These are phyloP conservation scores for Drosophila ananassae DNA, from an alignment of 1,140 invertebrate species.

Conservation along the genomic window DNA sequence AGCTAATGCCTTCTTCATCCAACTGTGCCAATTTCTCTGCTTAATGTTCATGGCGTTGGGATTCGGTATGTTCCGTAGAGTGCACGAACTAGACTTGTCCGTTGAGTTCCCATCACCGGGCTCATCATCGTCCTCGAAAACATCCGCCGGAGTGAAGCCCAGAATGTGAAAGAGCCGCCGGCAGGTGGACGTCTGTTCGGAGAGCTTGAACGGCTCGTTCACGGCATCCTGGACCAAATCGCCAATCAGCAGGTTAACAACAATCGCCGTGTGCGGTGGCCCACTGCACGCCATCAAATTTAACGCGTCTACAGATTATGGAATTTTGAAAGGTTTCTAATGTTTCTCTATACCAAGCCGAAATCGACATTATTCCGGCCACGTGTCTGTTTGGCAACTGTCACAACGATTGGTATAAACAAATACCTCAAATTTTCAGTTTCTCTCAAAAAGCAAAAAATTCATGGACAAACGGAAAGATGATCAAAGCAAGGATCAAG, in stretches of 20 bases:
- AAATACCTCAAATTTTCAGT: constrained; percentile 23
- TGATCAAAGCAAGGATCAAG: neutral
- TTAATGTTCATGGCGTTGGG: neutral
- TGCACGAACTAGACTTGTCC: constrained; percentile 8
- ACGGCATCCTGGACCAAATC: constrained; percentile 62
- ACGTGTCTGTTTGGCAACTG: constrained; percentile 26
- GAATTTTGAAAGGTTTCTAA: constrained; percentile 53
- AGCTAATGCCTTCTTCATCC: constrained; percentile 36
- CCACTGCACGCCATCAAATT: constrained; percentile 58
- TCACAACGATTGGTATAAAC: constrained; percentile 13
- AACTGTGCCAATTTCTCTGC: constrained; percentile 42
- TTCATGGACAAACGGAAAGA: constrained; percentile 12
- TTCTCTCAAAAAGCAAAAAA: neutral
- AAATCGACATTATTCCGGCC: constrained; percentile 31
- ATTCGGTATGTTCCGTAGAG: neutral
- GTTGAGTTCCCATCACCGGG: neutral
- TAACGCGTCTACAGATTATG: constrained; percentile 13
- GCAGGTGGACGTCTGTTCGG: constrained; percentile 32
- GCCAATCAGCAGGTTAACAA: constrained; percentile 56
- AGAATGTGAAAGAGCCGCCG: constrained; percentile 59
- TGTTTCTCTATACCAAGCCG: constrained; percentile 7
- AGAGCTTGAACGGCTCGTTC: constrained; percentile 16
- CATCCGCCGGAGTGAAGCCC: constrained; percentile 35
- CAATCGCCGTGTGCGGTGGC: constrained; percentile 31
- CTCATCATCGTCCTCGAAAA: neutral